Percentiles rank a stretch among this genome's conserved stretches.
Evolutionary conservation across 2,888 invertebrate genomes (phyloP).

Genomic region (Gasteruption jaculator): DNA sequence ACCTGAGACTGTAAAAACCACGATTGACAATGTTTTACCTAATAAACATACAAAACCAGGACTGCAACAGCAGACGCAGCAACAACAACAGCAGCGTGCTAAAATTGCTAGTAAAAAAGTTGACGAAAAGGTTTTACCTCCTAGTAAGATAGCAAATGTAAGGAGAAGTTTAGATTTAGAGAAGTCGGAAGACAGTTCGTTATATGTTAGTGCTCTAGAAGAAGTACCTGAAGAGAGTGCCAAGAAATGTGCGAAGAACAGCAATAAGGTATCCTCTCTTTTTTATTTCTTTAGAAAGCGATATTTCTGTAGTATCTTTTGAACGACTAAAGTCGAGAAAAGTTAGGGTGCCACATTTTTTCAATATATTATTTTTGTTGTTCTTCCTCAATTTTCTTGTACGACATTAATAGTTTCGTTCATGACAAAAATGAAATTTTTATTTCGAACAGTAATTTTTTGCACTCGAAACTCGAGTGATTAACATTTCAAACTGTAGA

Average conservation of each 20-base stretch:
- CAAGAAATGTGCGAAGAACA: slow-evolving; percentile 24
- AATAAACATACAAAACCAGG: slow-evolving; percentile 32
- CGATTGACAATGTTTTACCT: slow-evolving; percentile 26
- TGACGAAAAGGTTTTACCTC: slow-evolving; percentile 31
- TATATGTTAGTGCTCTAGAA: slow-evolving; percentile 75
- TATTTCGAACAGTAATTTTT: too few relatives aligned
- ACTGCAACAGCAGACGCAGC: too few relatives aligned
- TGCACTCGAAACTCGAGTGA: too few relatives aligned
- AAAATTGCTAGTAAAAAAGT: slow-evolving; percentile 35
- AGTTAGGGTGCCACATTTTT: too few relatives aligned
- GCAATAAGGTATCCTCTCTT: slow-evolving; percentile 44
- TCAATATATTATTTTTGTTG: too few relatives aligned
- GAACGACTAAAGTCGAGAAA: too few relatives aligned
- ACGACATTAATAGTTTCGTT: too few relatives aligned
- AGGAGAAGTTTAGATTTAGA: slow-evolving; percentile 57
- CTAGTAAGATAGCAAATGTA: slow-evolving; percentile 30
- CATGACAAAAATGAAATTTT: too few relatives aligned
- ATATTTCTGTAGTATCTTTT: slow-evolving; percentile 1
- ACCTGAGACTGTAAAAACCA: too few relatives aligned
- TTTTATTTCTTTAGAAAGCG: slow-evolving; percentile 18
- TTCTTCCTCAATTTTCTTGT: too few relatives aligned
- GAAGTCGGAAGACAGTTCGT: slow-evolving; percentile 66
- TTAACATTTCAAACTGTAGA: too few relatives aligned
- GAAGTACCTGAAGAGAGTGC: slow-evolving; percentile 52
- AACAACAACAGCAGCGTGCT: too few relatives aligned